phyloP scores from a whole-genome alignment of 2,797 vertebrate genomes.

The Sebastes vulpes region DNA sequence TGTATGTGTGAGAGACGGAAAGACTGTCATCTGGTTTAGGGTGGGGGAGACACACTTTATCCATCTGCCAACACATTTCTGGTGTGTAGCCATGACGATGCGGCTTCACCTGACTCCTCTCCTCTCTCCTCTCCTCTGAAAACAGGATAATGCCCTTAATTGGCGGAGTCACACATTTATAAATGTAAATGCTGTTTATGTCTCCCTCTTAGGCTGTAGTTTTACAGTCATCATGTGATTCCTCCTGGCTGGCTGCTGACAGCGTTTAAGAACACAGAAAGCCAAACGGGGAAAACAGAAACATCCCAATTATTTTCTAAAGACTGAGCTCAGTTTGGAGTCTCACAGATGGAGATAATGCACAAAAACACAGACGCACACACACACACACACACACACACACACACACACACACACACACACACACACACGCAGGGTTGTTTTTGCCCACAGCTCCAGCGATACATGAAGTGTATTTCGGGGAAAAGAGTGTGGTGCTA shows the following conservation, averaged over 20 bases:
- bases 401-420: slow-evolving; percentile 13
- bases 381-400: background rate
- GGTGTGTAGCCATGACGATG: slow-evolving; percentile 21
- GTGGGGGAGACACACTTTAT: background rate
- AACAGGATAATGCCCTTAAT: slow-evolving; percentile 29
- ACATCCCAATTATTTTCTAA: slow-evolving; percentile 63
- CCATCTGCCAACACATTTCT: slow-evolving; percentile 16
- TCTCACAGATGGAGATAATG: slow-evolving; percentile 26
- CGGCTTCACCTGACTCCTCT: background rate
- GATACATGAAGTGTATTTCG: slow-evolving; percentile 21
- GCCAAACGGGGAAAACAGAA: slow-evolving; percentile 29
- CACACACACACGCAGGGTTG: slow-evolving; percentile 27
- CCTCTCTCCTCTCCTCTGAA: background rate
- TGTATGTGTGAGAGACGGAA: background rate
- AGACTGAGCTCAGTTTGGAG: background rate
- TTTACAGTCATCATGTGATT: slow-evolving; percentile 24
- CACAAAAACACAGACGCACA: slow-evolving; percentile 9
- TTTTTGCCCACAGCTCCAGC: slow-evolving; percentile 57
- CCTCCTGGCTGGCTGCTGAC: slow-evolving; percentile 16
- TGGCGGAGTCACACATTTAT: slow-evolving; percentile 24
- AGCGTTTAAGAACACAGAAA: slow-evolving; percentile 45
- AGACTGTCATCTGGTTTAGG: slow-evolving; percentile 1
- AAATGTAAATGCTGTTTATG: slow-evolving; percentile 38
- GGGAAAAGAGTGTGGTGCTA: slow-evolving; percentile 50
- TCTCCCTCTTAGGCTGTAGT: slow-evolving; percentile 3